A percentile compares a stretch with the other conserved stretches of the same genome.
Conservation (phyloP, 2,113 vertebrate species). For the Saccopteryx leptura region DNA sequence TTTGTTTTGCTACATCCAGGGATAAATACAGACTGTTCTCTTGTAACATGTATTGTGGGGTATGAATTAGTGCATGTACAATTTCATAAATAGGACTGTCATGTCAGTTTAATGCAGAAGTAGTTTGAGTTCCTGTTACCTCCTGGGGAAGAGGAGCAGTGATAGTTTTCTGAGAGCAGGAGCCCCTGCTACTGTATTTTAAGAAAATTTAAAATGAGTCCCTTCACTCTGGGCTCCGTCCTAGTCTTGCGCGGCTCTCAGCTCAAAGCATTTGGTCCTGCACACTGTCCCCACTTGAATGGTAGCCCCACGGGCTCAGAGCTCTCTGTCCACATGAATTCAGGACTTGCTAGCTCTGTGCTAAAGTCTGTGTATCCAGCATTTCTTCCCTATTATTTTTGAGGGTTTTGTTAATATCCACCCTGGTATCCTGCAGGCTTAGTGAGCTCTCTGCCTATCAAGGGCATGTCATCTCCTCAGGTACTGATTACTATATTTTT, state of each 20-base stretch:
- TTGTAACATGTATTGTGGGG: neutral
- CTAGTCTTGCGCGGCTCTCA: neutral
- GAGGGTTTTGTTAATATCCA: neutral
- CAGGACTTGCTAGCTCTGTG: neutral
- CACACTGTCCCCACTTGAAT: fast-evolving
- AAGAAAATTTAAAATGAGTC: neutral
- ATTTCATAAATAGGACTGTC: neutral
- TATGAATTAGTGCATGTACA: neutral
- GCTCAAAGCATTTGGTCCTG: neutral
- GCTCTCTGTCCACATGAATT: neutral
- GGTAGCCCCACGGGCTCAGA: neutral
- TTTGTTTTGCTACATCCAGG: neutral
- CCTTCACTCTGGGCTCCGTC: neutral
- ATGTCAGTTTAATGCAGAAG: neutral
- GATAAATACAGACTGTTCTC: neutral
- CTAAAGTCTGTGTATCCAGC: neutral
- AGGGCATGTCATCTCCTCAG: neutral
- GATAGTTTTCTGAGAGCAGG: neutral
- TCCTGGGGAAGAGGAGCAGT: neutral
- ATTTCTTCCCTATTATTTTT: neutral
- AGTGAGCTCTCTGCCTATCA: neutral
- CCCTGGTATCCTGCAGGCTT: neutral
- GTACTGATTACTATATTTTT: neutral
- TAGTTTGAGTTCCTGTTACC: neutral
- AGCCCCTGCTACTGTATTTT: neutral